phyloP scores from a whole-genome alignment of 2,113 vertebrate genomes.

The Ageneiosus marmoratus region DNA sequence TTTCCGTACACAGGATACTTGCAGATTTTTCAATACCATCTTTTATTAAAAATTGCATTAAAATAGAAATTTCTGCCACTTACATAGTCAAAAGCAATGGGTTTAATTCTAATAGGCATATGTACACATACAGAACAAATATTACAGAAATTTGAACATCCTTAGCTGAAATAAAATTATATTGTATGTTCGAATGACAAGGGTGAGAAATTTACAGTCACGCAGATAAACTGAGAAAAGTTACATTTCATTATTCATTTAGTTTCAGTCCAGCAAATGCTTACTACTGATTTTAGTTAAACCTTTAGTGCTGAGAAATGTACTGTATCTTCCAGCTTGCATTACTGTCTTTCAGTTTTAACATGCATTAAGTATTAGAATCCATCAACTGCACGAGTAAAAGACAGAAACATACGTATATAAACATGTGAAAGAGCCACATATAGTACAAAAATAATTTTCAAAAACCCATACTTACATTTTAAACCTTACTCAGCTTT shows the following conservation, averaged over 20 bases:
- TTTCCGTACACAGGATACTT: no score
- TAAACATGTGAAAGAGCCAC: not conserved
- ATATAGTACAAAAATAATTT: constrained; percentile 38
- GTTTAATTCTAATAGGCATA: constrained; percentile 66
- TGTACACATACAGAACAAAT: constrained; percentile 73
- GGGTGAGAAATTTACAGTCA: not conserved
- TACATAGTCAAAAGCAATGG: constrained; percentile 63
- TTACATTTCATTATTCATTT: not conserved
- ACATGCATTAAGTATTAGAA: not conserved
- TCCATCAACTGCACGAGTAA: not conserved
- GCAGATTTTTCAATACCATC: constrained; percentile 56
- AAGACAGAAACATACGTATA: not conserved
- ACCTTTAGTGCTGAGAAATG: not conserved
- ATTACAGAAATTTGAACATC: constrained; percentile 48
- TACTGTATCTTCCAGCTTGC: not conserved
- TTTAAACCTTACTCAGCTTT: not conserved
- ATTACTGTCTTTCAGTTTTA: not conserved
- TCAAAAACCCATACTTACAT: constrained; percentile 16
- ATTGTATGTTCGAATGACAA: not conserved
- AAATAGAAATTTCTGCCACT: constrained; percentile 58
- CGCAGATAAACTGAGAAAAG: not conserved
- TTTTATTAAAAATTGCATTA: constrained; percentile 77
- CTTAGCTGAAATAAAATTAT: constrained; percentile 37
- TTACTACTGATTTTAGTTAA: not conserved
- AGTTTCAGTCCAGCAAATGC: not conserved